Evolutionary conservation across 2,888 invertebrate species (phyloP).

Genomic region (Drosophila atroscutellata): DNA sequence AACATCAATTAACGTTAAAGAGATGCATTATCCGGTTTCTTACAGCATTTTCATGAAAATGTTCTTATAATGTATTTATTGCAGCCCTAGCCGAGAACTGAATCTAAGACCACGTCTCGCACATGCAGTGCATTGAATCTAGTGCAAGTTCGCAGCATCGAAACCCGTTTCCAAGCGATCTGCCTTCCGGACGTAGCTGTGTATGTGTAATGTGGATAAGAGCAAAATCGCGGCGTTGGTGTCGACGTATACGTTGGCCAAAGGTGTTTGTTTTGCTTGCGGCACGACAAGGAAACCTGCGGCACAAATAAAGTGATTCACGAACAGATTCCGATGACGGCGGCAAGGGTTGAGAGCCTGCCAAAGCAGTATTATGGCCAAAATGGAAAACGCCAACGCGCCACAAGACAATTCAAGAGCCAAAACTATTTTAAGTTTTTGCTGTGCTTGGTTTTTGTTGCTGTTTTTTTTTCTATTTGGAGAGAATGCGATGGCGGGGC

Average conservation of each 20-base stretch:
- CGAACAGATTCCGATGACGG: slow-evolving; percentile 61
- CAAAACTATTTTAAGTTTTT: slow-evolving; percentile 13
- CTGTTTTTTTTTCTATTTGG: slow-evolving; percentile 28
- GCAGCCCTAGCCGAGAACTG: slow-evolving; percentile 62
- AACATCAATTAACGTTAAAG: background rate
- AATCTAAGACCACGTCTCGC: slow-evolving; percentile 29
- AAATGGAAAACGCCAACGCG: slow-evolving; percentile 56
- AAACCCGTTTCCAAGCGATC: slow-evolving; percentile 66
- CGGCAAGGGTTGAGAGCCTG: slow-evolving; percentile 49
- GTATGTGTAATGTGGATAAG: slow-evolving; percentile 22
- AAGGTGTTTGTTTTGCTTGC: slow-evolving; percentile 38
- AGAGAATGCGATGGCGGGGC: slow-evolving; percentile 47
- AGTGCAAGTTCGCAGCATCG: slow-evolving; percentile 76
- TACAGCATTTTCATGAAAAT: background rate
- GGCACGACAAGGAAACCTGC: slow-evolving; percentile 56
- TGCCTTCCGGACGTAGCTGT: slow-evolving; percentile 66
- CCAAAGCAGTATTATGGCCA: slow-evolving; percentile 20
- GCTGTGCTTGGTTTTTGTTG: background rate
- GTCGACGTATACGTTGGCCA: slow-evolving; percentile 24
- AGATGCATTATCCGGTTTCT: no score
- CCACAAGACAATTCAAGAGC: slow-evolving; percentile 42
- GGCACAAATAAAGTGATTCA: slow-evolving; percentile 70
- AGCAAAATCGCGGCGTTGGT: slow-evolving; percentile 35
- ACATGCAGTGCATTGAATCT: slow-evolving; percentile 62
- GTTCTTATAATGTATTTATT: background rate